Evolutionary conservation across 2,113 vertebrate species (phyloP), one percentile per base, ranked within the genome.

Genomic region (Trachemys scripta): DNA sequence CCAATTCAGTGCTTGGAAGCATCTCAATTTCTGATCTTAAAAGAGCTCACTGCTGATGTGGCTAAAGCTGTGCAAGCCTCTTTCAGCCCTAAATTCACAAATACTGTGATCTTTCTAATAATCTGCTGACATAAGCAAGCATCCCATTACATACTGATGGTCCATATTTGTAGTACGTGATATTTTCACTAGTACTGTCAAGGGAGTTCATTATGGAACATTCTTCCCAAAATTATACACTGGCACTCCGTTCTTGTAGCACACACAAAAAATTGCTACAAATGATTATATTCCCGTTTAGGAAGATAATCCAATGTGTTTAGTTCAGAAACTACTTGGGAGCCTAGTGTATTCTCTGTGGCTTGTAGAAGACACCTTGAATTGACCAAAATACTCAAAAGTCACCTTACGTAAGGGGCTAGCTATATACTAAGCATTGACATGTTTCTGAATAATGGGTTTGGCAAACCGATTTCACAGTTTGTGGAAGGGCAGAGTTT

Each of bases 21-120:
- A 96, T 92, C 94, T 92, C 95, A 95, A 81, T 96, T 96, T 54
- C 79, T 42, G 72, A 96, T 94, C 87, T 98, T 95, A 97, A 96
- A 96, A 98, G 91, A 56, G 84, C 94, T 94, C 50, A 82, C 89
- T 95, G 94, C 95, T 97, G 97, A 97, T 87, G 76, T 54, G 56
- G 94, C 93, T 94, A 88, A 97, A 93, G 81, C 53, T n/a, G n/a
- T n/a, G 45, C 85, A 12, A 90, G 25, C 62, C 75, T 92, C 96
- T 96, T 87, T 97, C 89, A 92, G 51, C 45, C 85, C 85, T 94
- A 57, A 69, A 25, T 49, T 69, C 72, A 95, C 51, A 96, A 29
- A 95, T 84, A 29, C 80, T 82, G 90, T 75, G 84, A 62, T 17
- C 2, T 69, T 83, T 88, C 85, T 84, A 92, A 93, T 83, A 96